phyloP scores from a whole-genome alignment of 2,113 vertebrate species.

The Fregata magnificens region DNA sequence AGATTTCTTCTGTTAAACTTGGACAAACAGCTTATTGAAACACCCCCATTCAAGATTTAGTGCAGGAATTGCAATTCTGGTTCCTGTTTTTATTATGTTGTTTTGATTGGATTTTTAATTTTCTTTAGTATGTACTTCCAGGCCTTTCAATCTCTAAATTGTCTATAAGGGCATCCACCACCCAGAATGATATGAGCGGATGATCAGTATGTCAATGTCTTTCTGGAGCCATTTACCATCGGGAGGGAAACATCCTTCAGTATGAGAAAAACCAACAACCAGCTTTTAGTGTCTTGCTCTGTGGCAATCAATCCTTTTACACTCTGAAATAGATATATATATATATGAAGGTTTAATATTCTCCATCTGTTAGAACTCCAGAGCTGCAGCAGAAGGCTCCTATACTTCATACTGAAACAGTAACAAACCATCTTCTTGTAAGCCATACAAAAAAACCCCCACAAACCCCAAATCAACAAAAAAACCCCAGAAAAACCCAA shows the following conservation, averaged over 20 bases:
- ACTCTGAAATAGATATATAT: not conserved
- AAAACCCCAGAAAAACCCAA: not conserved
- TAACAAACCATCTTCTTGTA: not conserved
- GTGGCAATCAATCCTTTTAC: not conserved
- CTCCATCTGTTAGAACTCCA: slow-evolving; percentile 19
- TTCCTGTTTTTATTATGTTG: not conserved
- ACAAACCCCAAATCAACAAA: not conserved
- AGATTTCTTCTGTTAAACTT: not conserved
- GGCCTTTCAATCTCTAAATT: not conserved
- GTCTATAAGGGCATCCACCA: not conserved
- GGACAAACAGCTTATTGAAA: not conserved
- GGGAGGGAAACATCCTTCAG: not conserved
- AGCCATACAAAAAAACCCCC: not conserved
- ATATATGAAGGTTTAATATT: not conserved
- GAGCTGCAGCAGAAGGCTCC: not conserved
- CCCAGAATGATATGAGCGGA: not conserved
- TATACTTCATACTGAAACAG: not conserved
- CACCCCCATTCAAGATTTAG: not conserved
- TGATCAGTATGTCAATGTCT: not conserved
- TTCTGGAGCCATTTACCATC: not conserved
- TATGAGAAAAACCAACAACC: not conserved
- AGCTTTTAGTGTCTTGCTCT: not conserved
- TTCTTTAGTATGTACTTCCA: not conserved
- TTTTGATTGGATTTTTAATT: slow-evolving; percentile 34
- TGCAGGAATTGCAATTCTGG: not conserved